Evolutionary conservation across 2,113 vertebrate genomes (phyloP).

Genomic region (Gambusia holbrooki): DNA sequence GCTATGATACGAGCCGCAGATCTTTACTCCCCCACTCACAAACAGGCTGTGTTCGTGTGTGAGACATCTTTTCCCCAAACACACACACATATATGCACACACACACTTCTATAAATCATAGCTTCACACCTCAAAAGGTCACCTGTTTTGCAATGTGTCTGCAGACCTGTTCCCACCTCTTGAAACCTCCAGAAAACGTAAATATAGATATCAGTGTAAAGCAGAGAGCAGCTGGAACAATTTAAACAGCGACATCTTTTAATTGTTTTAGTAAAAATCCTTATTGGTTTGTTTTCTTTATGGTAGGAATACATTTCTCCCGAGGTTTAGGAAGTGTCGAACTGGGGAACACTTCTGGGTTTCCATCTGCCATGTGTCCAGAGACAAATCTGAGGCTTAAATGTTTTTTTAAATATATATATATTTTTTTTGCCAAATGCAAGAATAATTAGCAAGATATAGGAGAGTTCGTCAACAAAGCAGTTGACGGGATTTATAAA

Average conservation of each 20-base stretch:
- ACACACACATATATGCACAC: slow-evolving; percentile 8
- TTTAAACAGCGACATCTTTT: slow-evolving; percentile 18
- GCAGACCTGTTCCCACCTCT: slow-evolving; percentile 10
- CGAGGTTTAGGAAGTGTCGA: neutral
- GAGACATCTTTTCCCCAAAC: slow-evolving; percentile 10
- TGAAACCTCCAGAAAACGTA: slow-evolving; percentile 28
- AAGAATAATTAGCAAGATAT: too few relatives aligned
- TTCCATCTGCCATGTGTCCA: neutral
- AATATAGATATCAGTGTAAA: neutral
- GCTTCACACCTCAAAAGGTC: slow-evolving; percentile 50
- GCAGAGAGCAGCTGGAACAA: slow-evolving; percentile 7
- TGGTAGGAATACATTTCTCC: neutral
- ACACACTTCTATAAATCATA: slow-evolving; percentile 23
- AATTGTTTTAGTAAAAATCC: slow-evolving; percentile 8
- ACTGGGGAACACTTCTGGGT: neutral
- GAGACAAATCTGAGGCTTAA: neutral
- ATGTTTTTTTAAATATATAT: neutral
- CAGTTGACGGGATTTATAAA: too few relatives aligned
- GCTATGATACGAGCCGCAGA: slow-evolving; percentile 71
- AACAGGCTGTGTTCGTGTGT: slow-evolving; percentile 14
- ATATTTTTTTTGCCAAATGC: too few relatives aligned
- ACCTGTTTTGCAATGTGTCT: slow-evolving; percentile 28
- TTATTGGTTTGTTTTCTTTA: neutral
- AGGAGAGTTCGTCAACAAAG: too few relatives aligned
- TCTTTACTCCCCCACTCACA: slow-evolving; percentile 60